Evolutionary conservation across 2,888 invertebrate species (phyloP).

Genomic region (Incurvaria masculella): DNA sequence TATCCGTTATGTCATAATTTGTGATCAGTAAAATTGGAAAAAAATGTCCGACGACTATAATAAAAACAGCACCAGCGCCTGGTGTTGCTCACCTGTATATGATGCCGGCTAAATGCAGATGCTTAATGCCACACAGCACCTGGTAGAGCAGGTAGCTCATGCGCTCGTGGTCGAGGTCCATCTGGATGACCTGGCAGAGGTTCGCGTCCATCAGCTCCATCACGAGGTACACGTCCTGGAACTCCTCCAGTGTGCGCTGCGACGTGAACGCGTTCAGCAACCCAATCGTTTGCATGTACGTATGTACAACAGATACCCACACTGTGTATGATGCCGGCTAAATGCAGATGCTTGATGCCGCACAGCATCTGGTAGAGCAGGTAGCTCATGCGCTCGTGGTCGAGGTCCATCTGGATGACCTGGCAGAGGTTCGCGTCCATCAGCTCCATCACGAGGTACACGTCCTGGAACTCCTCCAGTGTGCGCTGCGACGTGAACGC

Average conservation of each 20-base stretch:
- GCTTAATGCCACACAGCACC: conserved; percentile 95
- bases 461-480: conserved; percentile 98
- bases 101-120: conserved; percentile 92
- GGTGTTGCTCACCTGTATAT: too few relatives aligned
- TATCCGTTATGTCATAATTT: too few relatives aligned
- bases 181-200: conserved; percentile 93
- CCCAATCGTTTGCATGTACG: conserved; percentile 73
- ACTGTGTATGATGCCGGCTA: conserved; percentile 98
- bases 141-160: conserved; percentile 95
- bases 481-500: conserved; percentile 98
- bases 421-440: conserved; percentile 99
- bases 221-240: conserved; percentile 92
- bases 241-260: conserved; percentile 86
- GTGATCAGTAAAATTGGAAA: too few relatives aligned
- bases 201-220: conserved; percentile 98
- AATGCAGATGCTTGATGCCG: conserved; percentile 99
- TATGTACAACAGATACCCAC: conserved; percentile 60
- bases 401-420: conserved; percentile 99
- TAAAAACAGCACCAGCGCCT: too few relatives aligned
- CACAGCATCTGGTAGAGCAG: conserved; percentile 99
- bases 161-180: conserved; percentile 94
- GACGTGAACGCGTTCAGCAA: conserved; percentile 94
- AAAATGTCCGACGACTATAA: too few relatives aligned
- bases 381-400: conserved; percentile 99
- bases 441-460: conserved; percentile 98